Base-by-base conservation (phyloP, 2,888 invertebrate species). In the Chorisops tibialis region DNA sequence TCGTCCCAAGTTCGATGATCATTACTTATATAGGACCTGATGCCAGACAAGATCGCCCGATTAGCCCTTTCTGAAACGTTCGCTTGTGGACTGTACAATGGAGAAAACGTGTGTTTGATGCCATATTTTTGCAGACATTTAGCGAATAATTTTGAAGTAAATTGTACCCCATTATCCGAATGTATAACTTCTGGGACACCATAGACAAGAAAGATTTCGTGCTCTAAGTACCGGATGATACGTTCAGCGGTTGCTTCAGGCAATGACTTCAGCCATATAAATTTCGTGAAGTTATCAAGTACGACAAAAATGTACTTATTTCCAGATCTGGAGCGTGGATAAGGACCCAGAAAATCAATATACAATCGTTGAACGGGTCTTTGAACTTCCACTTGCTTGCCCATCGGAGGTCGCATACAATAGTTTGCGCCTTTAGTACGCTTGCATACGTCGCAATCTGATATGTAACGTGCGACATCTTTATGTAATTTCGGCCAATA, bases 161-260 rank as follows among this genome's bases (percentile, higher is more conserved):
- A 72, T 48, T 70, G 71, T 9, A 60, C 58, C 0, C 71, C 70
- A 63, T 72, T 72, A n/a, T 73, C 70, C 4, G 63, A 63, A 21
- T 69, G 66, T n/a, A 69, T 50, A 1, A 37, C 21, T 37, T 67
- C 64, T 1, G 70, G 69, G 21, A 69, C 69, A 14, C 70, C 71
- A 63, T 71, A 72, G 21, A 66, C 51, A 11, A 67, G 49, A 58
- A 70, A 70, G 3, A 68, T 47, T 11, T 70, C 67, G 12, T 67
- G 21, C 11, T 45, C 51, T 1, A 67, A 39, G 18, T 62, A 66
- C 6, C 63, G 24, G 1, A 65, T 16, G 6, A 68, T 51, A 43
- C 47, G 38, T 7, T 21, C 18, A 1, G 61, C 45, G 2, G 59
- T 64, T 0, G 65, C 66, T 18, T 65, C 60, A 61, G 50, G 2